Conservation (phyloP, 2,113 vertebrate species). For the Thermophis baileyi region DNA sequence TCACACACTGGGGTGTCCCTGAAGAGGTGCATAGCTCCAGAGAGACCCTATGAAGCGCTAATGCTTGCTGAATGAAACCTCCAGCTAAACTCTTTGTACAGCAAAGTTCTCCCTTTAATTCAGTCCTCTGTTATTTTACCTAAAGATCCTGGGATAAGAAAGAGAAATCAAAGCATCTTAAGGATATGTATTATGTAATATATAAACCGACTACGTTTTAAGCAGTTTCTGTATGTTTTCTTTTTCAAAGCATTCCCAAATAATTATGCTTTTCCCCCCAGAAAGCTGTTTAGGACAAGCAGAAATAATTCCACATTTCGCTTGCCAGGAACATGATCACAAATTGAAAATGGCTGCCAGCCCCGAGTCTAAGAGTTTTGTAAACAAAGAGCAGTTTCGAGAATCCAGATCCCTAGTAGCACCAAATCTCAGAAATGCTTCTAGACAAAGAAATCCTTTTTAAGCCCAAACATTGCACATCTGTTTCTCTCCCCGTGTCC, state of each 20-base stretch:
- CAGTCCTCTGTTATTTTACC: background rate
- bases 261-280: background rate
- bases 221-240: too few relatives aligned
- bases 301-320: background rate
- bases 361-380: background rate
- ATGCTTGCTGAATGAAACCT: background rate
- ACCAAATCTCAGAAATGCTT: background rate
- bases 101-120: background rate
- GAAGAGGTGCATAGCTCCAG: background rate
- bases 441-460: slow-evolving; percentile 38
- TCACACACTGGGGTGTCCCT: background rate
- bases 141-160: background rate
- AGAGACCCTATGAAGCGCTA: background rate
- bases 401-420: too few relatives aligned
- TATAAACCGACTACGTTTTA: too few relatives aligned
- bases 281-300: background rate
- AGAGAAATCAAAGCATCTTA: too few relatives aligned
- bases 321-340: background rate
- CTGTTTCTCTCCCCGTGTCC: slow-evolving; percentile 31
- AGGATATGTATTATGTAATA: background rate
- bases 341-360: background rate
- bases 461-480: slow-evolving; percentile 50
- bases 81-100: background rate
- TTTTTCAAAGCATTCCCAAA: too few relatives aligned
- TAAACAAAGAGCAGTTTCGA: background rate